These are phyloP conservation scores for Barnardius zonarius DNA, from an alignment of 2,113 vertebrate genomes.

Conservation along the genomic window DNA sequence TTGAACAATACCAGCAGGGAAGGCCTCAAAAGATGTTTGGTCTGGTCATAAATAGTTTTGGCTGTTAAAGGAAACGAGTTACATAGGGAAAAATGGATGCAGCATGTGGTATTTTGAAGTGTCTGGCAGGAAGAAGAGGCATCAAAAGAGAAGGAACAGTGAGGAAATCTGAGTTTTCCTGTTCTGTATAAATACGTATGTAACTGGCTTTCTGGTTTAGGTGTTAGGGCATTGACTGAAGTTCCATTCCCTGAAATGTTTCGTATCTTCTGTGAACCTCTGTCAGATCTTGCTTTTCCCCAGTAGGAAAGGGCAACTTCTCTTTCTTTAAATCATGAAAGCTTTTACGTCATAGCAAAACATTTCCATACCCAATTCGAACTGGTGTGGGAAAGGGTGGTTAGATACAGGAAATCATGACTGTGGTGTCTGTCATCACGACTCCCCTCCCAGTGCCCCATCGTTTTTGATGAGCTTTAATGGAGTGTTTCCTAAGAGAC, in stretches of 20 bases:
- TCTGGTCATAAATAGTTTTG: neutral
- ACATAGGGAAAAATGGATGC: neutral
- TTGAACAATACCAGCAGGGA: neutral
- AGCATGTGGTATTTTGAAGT: neutral
- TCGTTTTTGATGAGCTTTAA: neutral
- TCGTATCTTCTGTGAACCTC: neutral
- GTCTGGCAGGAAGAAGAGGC: slow-evolving; percentile 19
- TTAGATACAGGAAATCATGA: neutral
- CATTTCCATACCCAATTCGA: neutral
- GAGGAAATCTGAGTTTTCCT: slow-evolving; percentile 19
- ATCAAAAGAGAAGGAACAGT: slow-evolving; percentile 7
- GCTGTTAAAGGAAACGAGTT: neutral
- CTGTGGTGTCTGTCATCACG: neutral
- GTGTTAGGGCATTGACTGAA: neutral
- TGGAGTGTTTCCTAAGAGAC: neutral
- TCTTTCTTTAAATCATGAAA: neutral
- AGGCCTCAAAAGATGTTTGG: neutral
- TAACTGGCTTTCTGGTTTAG: neutral
- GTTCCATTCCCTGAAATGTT: neutral
- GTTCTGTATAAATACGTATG: accelerated
- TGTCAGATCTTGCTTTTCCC: neutral
- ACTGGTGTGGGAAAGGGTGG: neutral
- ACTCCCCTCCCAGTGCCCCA: neutral
- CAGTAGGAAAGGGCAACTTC: neutral
- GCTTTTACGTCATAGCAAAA: neutral